phyloP scores from a whole-genome alignment of 2,797 vertebrate species.

The Myotis pilosus region DNA sequence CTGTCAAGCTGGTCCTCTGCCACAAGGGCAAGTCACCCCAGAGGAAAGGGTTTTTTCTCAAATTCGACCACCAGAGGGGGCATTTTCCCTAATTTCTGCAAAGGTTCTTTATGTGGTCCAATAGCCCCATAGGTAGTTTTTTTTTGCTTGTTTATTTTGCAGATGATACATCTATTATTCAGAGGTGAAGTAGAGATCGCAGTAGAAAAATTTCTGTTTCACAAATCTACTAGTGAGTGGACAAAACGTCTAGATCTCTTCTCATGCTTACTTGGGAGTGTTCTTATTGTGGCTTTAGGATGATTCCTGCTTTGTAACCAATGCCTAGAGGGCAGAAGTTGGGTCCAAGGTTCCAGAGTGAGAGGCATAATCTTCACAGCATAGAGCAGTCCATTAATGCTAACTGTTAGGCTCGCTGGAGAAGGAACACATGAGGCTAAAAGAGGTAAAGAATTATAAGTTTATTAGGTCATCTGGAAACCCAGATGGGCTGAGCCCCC shows the following conservation, averaged over 20 bases:
- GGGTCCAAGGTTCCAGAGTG: neutral
- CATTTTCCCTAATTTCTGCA: neutral
- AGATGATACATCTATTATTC: neutral
- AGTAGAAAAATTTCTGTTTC: neutral
- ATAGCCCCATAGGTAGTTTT: neutral
- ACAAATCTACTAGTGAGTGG: neutral
- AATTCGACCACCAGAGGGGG: neutral
- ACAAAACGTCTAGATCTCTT: neutral
- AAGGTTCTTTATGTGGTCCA: neutral
- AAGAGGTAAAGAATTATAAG: no score
- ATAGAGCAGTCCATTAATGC: neutral
- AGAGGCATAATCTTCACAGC: neutral
- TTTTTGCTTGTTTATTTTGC: conserved; percentile 7
- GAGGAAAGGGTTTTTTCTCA: neutral
- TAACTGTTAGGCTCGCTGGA: no score
- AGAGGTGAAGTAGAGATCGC: neutral
- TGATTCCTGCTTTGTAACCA: neutral
- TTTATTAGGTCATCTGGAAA: no score
- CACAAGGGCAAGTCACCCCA: neutral
- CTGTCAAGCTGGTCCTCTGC: neutral
- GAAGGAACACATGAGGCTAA: no score
- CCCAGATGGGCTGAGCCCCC: no score
- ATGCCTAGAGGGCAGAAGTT: neutral
- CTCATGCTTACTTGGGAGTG: neutral
- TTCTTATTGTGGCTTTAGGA: neutral